Conservation (phyloP, 2,888 invertebrate species). For the Strigamia transsilvanica region DNA sequence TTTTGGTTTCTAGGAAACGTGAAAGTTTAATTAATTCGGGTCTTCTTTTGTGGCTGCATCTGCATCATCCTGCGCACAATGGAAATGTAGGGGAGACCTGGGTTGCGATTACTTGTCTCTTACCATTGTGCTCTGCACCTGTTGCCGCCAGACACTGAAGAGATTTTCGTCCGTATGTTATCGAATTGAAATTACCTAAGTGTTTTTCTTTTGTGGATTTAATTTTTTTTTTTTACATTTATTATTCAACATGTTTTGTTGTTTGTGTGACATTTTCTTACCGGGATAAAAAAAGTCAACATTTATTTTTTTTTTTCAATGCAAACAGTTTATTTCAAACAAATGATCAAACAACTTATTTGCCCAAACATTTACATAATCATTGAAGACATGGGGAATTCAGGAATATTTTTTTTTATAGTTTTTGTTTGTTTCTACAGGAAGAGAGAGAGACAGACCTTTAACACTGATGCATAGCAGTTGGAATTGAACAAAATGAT, state of each 20-base stretch:
- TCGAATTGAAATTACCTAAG: slow-evolving; percentile 13
- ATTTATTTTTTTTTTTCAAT: neutral
- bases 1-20: neutral
- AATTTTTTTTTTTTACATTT: too few species aligned
- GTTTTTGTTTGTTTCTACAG: neutral
- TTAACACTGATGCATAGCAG: slow-evolving; percentile 17
- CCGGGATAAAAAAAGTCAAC: neutral
- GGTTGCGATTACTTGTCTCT: slow-evolving; percentile 31
- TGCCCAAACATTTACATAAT: slow-evolving; percentile 20
- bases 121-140: slow-evolving; percentile 23
- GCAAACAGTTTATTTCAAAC: slow-evolving; percentile 20
- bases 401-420: neutral
- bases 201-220: neutral
- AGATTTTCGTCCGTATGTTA: slow-evolving; percentile 1
- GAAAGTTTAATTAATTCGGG: slow-evolving; percentile 20
- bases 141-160: slow-evolving; percentile 29
- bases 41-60: slow-evolving; percentile 39
- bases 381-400: neutral
- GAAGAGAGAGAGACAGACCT: slow-evolving; percentile 24
- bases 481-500: neutral
- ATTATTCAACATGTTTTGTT: too few species aligned
- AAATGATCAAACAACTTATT: slow-evolving; percentile 20
- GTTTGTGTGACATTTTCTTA: too few species aligned
- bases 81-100: neutral
- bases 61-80: slow-evolving; percentile 27